These are phyloP conservation scores for Etheostoma nigrum DNA, from an alignment of 2,797 vertebrate genomes.

Conservation along the genomic window DNA sequence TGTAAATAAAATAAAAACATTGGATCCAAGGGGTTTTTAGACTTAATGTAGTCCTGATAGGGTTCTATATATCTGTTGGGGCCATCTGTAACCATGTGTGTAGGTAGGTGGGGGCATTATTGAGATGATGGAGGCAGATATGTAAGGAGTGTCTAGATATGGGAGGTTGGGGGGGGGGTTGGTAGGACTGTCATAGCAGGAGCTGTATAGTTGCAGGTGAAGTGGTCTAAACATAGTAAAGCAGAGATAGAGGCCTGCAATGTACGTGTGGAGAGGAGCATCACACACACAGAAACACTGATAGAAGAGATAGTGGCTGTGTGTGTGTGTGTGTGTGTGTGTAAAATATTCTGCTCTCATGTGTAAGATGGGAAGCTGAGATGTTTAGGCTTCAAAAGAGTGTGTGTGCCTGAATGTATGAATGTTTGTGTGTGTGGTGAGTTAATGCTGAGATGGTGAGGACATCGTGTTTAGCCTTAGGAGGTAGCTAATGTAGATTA, in stretches of 20 bases:
- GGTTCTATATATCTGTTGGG: conserved; percentile 30
- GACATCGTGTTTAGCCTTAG: conserved; percentile 49
- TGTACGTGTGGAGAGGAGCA: conserved; percentile 58
- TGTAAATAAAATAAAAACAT: background rate
- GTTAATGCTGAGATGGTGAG: conserved; percentile 55
- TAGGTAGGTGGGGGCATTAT: conserved; percentile 39
- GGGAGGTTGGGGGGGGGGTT: background rate
- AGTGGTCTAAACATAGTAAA: conserved; percentile 58
- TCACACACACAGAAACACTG: conserved; percentile 38
- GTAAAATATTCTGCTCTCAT: conserved; percentile 8
- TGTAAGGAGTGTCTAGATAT: conserved; percentile 31
- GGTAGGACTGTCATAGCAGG: background rate
- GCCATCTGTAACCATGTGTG: conserved; percentile 34
- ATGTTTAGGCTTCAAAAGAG: conserved; percentile 27
- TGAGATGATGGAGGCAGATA: conserved; percentile 57
- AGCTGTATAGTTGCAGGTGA: conserved; percentile 45
- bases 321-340: conserved; percentile 6
- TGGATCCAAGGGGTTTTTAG: background rate
- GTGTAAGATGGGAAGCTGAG: background rate
- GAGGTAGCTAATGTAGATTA: conserved; percentile 51
- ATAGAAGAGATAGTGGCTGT: conserved; percentile 28
- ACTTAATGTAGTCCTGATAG: background rate
- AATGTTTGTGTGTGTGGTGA: conserved; percentile 11
- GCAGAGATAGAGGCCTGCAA: conserved; percentile 47
- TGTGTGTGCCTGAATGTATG: background rate